Evolutionary conservation across 2,113 vertebrate genomes (phyloP).

Genomic region (Periophthalmodon schlosseri): DNA sequence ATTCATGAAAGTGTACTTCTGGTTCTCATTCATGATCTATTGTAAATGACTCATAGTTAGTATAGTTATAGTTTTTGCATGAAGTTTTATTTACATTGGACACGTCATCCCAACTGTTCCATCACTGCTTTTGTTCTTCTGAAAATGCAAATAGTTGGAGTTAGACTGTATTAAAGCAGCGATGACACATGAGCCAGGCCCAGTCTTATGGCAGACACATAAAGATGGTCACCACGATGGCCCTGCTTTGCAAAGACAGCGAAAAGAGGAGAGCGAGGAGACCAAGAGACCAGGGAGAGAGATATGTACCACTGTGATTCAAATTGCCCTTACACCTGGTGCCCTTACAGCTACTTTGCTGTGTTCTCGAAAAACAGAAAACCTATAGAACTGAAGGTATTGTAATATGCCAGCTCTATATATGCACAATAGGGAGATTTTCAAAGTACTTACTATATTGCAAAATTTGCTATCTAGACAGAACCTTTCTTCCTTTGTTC

Average conservation of each 20-base stretch:
- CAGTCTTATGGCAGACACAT: slow-evolving; percentile 67
- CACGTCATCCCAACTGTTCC: neutral
- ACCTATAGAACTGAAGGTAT: neutral
- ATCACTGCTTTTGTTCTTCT: slow-evolving; percentile 21
- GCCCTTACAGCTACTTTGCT: slow-evolving; percentile 62
- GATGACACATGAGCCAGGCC: slow-evolving; percentile 56
- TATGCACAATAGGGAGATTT: neutral
- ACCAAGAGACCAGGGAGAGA: slow-evolving; percentile 63
- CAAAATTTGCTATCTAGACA: neutral
- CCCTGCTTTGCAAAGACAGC: slow-evolving; percentile 67
- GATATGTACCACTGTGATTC: slow-evolving; percentile 66
- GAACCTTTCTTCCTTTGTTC: neutral
- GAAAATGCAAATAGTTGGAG: slow-evolving; percentile 47
- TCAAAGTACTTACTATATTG: neutral
- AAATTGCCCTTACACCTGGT: slow-evolving; percentile 73
- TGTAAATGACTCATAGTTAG: neutral
- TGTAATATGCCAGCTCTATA: neutral
- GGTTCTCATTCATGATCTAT: neutral
- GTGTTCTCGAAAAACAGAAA: neutral
- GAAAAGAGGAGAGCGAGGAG: slow-evolving; percentile 58
- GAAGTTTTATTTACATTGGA: slow-evolving; percentile 4
- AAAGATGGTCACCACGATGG: slow-evolving; percentile 77
- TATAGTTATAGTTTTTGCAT: neutral
- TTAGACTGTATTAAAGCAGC: slow-evolving; percentile 51
- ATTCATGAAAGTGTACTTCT: neutral